These are phyloP conservation scores for Drosophila nigrodunni DNA, from an alignment of 1,140 invertebrate species.

Conservation along the genomic window DNA sequence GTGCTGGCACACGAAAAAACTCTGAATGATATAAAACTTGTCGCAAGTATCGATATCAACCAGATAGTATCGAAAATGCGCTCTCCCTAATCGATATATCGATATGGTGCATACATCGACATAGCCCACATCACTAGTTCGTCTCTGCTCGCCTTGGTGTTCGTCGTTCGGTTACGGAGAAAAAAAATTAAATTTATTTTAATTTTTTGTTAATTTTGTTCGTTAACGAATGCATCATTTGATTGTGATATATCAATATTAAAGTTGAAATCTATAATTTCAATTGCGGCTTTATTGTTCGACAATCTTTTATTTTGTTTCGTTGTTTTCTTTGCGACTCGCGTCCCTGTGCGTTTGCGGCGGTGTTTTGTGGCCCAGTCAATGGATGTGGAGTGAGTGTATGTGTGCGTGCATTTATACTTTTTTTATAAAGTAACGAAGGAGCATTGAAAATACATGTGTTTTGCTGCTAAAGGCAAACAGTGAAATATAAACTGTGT, in stretches of 20 bases:
- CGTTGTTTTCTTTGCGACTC: conserved; percentile 36
- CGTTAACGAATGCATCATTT: conserved; percentile 33
- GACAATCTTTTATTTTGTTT: conserved; percentile 17
- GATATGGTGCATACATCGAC: not conserved
- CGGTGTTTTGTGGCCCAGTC: conserved; percentile 21
- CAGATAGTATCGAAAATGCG: too few relatives aligned
- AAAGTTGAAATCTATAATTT: conserved; percentile 13
- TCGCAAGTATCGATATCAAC: not conserved
- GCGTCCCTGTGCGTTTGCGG: conserved; percentile 21
- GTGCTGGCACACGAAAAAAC: too few relatives aligned
- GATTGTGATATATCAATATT: conserved; percentile 16
- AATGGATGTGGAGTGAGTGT: conserved; percentile 11
- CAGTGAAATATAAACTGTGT: not conserved
- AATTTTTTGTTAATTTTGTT: conserved; percentile 51
- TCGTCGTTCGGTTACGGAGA: conserved; percentile 41
- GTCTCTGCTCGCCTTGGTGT: conserved; percentile 40
- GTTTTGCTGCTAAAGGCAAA: conserved; percentile 15
- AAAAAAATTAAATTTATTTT: conserved; percentile 50
- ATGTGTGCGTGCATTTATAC: conserved; percentile 16
- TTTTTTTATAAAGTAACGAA: conserved; percentile 20
- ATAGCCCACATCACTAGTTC: conserved; percentile 31
- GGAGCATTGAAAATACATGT: conserved; percentile 23
- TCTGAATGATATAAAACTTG: too few relatives aligned
- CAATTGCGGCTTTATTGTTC: conserved; percentile 27
- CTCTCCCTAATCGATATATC: conserved; percentile 5